phyloP scores from a whole-genome alignment of 2,888 invertebrate species.

The Papilio gigon region DNA sequence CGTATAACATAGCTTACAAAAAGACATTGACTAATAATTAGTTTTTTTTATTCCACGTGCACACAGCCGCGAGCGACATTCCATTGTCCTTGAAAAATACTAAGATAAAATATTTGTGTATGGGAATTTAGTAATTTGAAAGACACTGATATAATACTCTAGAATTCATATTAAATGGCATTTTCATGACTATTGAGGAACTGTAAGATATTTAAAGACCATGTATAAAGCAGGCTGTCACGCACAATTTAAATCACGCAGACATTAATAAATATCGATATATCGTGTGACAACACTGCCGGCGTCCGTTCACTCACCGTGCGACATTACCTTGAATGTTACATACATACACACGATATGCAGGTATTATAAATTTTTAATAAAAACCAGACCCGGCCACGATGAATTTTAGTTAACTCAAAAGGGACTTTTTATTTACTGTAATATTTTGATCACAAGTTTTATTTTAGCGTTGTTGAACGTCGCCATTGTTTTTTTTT shows the following conservation, averaged over 20 bases:
- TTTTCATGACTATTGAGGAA: background rate
- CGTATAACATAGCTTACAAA: too few relatives aligned
- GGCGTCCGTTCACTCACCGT: slow-evolving; percentile 65
- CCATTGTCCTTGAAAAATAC: too few relatives aligned
- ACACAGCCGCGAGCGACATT: too few relatives aligned
- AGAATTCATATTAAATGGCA: too few relatives aligned
- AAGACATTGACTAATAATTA: too few relatives aligned
- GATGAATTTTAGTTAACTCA: slow-evolving; percentile 51
- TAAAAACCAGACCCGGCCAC: slow-evolving; percentile 50
- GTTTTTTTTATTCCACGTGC: too few relatives aligned
- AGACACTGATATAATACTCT: too few relatives aligned
- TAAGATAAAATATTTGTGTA: too few relatives aligned
- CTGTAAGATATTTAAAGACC: background rate
- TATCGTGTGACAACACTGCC: slow-evolving; percentile 46
- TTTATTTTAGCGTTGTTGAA: slow-evolving; percentile 21
- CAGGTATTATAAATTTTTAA: slow-evolving; percentile 51
- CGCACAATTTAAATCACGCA: background rate
- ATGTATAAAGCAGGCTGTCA: background rate
- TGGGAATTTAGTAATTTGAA: too few relatives aligned
- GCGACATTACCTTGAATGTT: slow-evolving; percentile 66
- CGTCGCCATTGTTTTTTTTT: background rate
- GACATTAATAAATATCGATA: slow-evolving; percentile 44
- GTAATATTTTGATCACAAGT: slow-evolving; percentile 32
- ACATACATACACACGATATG: slow-evolving; percentile 49
- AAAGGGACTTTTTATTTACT: slow-evolving; percentile 42